These are phyloP conservation scores for Boloria selene DNA, from an alignment of 2,888 invertebrate species.

Conservation along the genomic window DNA sequence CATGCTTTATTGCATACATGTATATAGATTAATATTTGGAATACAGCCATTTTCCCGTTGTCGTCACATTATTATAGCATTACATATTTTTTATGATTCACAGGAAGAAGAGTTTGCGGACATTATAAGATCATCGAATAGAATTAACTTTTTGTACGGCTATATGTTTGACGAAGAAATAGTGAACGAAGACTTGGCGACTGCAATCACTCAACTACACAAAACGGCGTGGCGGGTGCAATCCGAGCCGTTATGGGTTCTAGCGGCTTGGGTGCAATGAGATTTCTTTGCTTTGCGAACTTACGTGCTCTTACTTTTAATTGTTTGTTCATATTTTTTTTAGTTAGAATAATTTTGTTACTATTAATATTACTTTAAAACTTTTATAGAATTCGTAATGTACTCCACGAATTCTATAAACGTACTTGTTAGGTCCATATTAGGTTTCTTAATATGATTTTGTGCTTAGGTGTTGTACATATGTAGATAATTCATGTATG, in stretches of 20 bases:
- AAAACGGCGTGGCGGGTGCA: conserved; percentile 92
- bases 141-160: conserved; percentile 95
- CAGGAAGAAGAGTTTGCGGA: conserved; percentile 96
- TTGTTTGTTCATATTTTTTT: conserved; percentile 16
- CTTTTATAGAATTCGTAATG: neutral
- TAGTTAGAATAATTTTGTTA: conserved; percentile 21
- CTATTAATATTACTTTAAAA: conserved; percentile 5
- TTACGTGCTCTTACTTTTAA: conserved; percentile 14
- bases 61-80: neutral
- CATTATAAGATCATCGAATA: conserved; percentile 91
- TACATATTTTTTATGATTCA: conserved; percentile 44
- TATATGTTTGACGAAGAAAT: conserved; percentile 97
- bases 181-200: conserved; percentile 93
- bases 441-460: conserved; percentile 13
- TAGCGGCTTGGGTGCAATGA: conserved; percentile 96
- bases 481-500: conserved; percentile 30
- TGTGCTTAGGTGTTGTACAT: conserved; percentile 27
- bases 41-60: neutral
- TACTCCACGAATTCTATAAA: conserved; percentile 2
- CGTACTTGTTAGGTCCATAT: neutral
- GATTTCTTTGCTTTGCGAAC: conserved; percentile 20
- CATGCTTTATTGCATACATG: no score
- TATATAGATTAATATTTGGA: no score
- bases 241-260: conserved; percentile 97
- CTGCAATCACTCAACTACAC: conserved; percentile 92